Percentiles rank a stretch among this genome's conserved stretches.
These are phyloP conservation scores for Hassar affinis DNA, from an alignment of 2,113 vertebrate genomes.

Conservation along the genomic window DNA sequence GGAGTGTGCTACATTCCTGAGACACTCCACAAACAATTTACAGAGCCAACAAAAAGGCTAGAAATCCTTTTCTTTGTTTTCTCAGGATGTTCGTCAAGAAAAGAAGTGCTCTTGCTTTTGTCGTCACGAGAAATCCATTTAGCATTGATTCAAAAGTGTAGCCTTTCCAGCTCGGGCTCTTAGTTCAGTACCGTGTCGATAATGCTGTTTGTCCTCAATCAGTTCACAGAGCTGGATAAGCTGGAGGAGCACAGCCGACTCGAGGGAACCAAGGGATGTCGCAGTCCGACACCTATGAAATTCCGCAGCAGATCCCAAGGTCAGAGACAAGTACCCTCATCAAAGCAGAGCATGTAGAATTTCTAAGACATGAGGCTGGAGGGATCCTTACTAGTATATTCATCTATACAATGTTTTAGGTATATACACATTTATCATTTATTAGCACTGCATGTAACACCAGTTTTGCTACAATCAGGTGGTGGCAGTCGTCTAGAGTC, in stretches of 20 bases:
- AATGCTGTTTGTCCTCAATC: constrained; percentile 45
- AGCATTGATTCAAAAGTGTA: not conserved
- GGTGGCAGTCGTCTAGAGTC: constrained; percentile 85
- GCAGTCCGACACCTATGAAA: constrained; percentile 79
- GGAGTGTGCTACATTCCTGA: constrained; percentile 46
- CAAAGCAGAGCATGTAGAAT: constrained; percentile 8
- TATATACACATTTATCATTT: not conserved
- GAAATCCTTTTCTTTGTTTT: constrained; percentile 15
- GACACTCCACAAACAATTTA: constrained; percentile 31
- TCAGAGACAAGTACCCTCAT: constrained; percentile 54
- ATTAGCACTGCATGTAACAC: not conserved
- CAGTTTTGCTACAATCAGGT: constrained; percentile 63
- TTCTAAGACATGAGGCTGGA: not conserved
- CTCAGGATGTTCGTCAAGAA: not conserved
- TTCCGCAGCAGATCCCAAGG: constrained; percentile 85
- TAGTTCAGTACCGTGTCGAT: not conserved
- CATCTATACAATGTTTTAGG: not conserved
- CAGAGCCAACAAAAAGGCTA: constrained; percentile 11
- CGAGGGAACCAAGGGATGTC: constrained; percentile 73
- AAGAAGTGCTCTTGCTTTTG: not conserved
- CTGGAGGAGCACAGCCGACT: constrained; percentile 68
- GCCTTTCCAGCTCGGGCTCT: not conserved
- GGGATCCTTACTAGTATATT: not conserved
- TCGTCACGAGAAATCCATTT: not conserved
- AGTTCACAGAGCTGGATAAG: constrained; percentile 78